Evolutionary conservation across 2,113 vertebrate genomes (phyloP), one percentile per base, ranked within the genome.

Genomic region (Tenrec ecaudatus): DNA sequence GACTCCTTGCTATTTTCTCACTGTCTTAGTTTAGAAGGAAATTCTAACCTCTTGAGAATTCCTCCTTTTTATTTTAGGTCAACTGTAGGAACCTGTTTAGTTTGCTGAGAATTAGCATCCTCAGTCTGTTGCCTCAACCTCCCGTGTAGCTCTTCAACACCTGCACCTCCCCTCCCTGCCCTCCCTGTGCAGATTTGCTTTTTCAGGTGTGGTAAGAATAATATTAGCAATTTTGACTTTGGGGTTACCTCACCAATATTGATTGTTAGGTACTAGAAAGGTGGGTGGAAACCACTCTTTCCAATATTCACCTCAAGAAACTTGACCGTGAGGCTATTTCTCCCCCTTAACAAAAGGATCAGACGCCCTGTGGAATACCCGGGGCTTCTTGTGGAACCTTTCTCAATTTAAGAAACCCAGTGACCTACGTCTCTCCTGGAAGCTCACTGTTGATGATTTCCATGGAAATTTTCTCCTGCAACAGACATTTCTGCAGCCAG

Each of bases 1-100:
- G 47, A 5, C 47, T 14, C 47, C 47, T 53, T 53, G 47, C 47
- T 10, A 53, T 53, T 53, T 53, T 10, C 47, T 53, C 47, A 10
- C 12, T 53, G 60, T 62, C 60, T 88, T 94, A 62, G 57, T 88
- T 84, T 81, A 86, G 47, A 11, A 86, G 27, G 58, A 38, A 82
- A 40, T 78, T 89, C 68, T 71, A 57, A 36, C 23, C 57, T 33
- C 85, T 69, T 27, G 75, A 84, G 60, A 89, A 83, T 69, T 75
- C 43, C 1, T 71, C 29, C 73, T 6, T 36, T 80, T 77, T n/a
- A n/a, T 38, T 58, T 38, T 77, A 89, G 82, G n/a, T 58, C 57
- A 57, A 89, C 81, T 27, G 73, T 81, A 43, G 62, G 40, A 53
- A 76, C 77, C 57, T 80, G 1, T 82, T 81, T 15, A 33, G 27